A percentile compares a stretch with the other conserved stretches of the same genome.
These are phyloP conservation scores for Vanessa tameamea DNA, from an alignment of 1,140 invertebrate genomes.

Conservation along the genomic window DNA sequence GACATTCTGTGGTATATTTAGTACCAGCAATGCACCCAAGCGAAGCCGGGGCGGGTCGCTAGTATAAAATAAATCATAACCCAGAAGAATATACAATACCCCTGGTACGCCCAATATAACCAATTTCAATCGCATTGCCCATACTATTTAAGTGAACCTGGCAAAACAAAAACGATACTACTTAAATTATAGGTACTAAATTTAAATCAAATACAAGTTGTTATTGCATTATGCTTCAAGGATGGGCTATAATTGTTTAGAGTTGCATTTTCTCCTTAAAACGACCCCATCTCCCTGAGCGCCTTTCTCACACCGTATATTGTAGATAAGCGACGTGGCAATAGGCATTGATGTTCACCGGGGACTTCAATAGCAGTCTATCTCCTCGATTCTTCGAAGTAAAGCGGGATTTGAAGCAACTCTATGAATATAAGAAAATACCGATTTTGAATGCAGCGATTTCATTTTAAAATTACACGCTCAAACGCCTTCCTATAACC, in stretches of 20 bases:
- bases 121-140: too few relatives aligned
- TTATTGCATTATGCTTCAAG: neutral
- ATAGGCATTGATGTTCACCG: conserved; percentile 77
- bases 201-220: neutral
- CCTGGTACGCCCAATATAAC: too few relatives aligned
- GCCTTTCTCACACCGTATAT: conserved; percentile 50
- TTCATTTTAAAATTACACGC: conserved; percentile 31
- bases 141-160: too few relatives aligned
- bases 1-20: too few relatives aligned
- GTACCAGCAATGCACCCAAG: too few relatives aligned
- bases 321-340: conserved; percentile 75
- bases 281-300: conserved; percentile 41
- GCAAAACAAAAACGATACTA: too few relatives aligned
- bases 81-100: too few relatives aligned
- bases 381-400: conserved; percentile 69
- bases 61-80: too few relatives aligned
- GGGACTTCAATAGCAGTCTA: conserved; percentile 73
- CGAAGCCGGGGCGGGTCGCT: too few relatives aligned
- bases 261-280: conserved; percentile 28
- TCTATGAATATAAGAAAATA: conserved; percentile 60
- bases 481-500: neutral
- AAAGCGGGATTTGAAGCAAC: conserved; percentile 70
- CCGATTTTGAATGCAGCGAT: conserved; percentile 45
- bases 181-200: too few relatives aligned
- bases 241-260: conserved; percentile 31